Base-by-base conservation (phyloP, 1,140 invertebrate genomes). In the Zophobas morio region DNA sequence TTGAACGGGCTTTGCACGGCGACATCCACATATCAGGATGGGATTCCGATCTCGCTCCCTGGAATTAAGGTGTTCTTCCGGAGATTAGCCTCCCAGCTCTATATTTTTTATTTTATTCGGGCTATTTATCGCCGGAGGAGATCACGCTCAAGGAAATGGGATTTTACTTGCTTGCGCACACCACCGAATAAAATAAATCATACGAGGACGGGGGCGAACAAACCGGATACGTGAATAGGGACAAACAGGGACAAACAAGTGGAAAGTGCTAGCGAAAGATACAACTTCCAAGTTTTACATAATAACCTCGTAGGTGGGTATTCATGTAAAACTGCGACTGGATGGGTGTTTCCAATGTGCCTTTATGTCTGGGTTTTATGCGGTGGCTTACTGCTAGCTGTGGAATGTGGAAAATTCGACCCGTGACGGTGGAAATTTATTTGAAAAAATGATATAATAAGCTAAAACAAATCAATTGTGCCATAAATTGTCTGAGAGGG, bases 51-150 rank as follows among this genome's bases (percentile, higher is more conserved):
- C 75, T 60, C 79, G 80, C 80, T 78, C 57, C 74, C 57, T 54
- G 75, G 80, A 81, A 81, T 81, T 81, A 81, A 81, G 79, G 80
- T 81, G 80, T 78, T 81, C 80, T 81, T 81, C 79, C 80, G 79
- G 80, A 81, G 80, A 81, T 81, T 81, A 81, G 79, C 72, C 79
- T 76, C 72, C 63, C 78, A 75, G 80, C 78, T 81, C 77, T 81
- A 80, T 81, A 80, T 81, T 80, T 80, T 81, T 81, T 81, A 80
- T 80, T 81, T 81, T 81, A 80, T 80, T 78, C 77, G 74, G 79
- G 77, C 79, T 80, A 80, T 80, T 80, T 80, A 80, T 80, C 79
- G 79, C 76, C 60, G 63, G 53, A 75, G 71, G 76, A 77, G 78
- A 79, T 79, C 78, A 77, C 78, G 70, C 54, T 79, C 78, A 76